phyloP scores from a whole-genome alignment of 2,113 vertebrate genomes.

The Charadrius vociferus region DNA sequence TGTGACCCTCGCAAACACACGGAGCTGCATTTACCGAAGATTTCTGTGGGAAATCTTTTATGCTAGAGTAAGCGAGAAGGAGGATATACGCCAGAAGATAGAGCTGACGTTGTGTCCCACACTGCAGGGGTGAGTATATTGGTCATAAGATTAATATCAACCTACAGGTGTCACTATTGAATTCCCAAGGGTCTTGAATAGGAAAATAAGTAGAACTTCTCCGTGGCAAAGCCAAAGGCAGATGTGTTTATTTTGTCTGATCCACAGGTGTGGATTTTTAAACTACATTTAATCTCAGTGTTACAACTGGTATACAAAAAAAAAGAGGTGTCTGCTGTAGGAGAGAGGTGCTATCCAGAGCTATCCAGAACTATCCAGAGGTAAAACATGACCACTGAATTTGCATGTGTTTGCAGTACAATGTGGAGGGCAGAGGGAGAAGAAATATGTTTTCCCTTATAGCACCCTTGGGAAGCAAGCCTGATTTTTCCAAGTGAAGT shows the following conservation, averaged over 20 bases:
- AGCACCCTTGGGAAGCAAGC: not conserved
- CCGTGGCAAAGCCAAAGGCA: not conserved
- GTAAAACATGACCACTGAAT: not conserved
- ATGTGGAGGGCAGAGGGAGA: not conserved
- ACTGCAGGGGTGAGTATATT: not conserved
- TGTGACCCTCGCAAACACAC: not conserved
- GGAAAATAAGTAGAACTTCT: not conserved
- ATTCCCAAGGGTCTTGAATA: not conserved
- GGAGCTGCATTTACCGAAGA: not conserved
- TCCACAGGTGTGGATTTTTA: not conserved
- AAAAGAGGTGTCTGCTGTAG: not conserved
- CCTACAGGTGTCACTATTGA: not conserved
- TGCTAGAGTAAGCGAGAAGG: not conserved
- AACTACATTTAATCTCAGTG: not conserved
- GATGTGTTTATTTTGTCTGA: not conserved
- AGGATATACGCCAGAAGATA: not conserved
- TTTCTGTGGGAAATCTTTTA: not conserved
- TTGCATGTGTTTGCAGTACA: not conserved
- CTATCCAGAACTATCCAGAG: not conserved
- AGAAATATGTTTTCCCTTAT: not conserved
- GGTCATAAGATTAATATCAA: not conserved
- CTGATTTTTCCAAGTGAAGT: not conserved
- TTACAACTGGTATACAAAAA: not conserved
- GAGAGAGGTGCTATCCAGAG: not conserved
- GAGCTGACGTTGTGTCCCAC: not conserved